Percentiles rank a stretch among this genome's conserved stretches.
These are phyloP conservation scores for Semaprochilodus insignis DNA, from an alignment of 2,797 vertebrate genomes.

Conservation along the genomic window DNA sequence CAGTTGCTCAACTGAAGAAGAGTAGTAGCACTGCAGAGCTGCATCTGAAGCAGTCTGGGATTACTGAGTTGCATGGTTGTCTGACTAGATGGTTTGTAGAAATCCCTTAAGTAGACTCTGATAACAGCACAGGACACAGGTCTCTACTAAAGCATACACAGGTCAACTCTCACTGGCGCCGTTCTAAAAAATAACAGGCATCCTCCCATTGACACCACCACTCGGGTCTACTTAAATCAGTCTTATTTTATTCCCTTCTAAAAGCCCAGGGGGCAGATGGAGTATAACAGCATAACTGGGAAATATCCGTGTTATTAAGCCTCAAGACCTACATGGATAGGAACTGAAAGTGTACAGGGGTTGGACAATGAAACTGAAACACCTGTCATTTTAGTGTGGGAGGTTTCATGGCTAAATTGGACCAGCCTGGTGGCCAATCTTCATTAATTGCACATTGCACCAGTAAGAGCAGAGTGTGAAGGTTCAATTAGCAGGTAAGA, in stretches of 20 bases:
- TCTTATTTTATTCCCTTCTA: neutral
- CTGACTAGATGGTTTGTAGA: slow-evolving; percentile 24
- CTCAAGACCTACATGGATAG: neutral
- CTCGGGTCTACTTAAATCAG: neutral
- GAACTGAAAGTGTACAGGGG: neutral
- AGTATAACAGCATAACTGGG: neutral
- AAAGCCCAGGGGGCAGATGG: neutral
- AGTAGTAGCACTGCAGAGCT: neutral
- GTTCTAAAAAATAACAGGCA: neutral
- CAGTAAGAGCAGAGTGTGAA: too few relatives aligned
- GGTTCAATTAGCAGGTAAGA: too few relatives aligned
- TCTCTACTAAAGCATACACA: slow-evolving; percentile 13
- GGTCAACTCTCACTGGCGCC: slow-evolving; percentile 8
- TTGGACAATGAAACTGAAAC: too few relatives aligned
- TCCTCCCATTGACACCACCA: neutral
- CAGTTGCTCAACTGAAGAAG: neutral
- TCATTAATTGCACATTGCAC: too few relatives aligned
- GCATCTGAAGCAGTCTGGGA: slow-evolving; percentile 29
- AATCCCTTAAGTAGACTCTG: slow-evolving; percentile 36
- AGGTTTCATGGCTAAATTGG: too few relatives aligned
- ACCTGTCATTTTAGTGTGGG: too few relatives aligned
- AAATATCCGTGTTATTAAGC: too few relatives aligned
- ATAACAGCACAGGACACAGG: slow-evolving; percentile 1
- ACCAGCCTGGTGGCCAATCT: too few relatives aligned
- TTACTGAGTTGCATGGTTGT: slow-evolving; percentile 50